Evolutionary conservation across 2,113 vertebrate species (phyloP).

Genomic region (Leuciscus idus): DNA sequence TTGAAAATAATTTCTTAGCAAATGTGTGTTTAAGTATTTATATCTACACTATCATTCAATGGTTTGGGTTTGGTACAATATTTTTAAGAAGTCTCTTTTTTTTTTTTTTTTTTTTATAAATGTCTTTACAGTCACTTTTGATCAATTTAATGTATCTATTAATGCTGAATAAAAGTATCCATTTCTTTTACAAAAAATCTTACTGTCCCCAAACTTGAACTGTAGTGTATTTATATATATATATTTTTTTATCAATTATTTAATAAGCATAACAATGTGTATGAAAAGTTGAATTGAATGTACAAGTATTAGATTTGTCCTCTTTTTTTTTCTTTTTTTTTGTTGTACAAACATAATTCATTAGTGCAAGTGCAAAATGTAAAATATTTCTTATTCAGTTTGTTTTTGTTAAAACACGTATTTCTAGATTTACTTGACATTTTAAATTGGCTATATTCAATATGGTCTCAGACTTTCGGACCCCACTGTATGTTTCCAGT

Average conservation of each 20-base stretch:
- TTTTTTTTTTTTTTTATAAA: no score
- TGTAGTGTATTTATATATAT: no score
- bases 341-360: neutral
- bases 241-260: neutral
- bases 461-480: conserved; percentile 1
- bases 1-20: neutral
- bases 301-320: neutral
- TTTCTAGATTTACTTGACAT: neutral
- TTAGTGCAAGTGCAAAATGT: neutral
- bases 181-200: no score
- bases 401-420: conserved; percentile 4
- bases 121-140: no score
- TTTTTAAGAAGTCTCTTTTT: no score
- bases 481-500: neutral
- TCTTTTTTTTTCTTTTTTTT: neutral
- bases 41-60: no score
- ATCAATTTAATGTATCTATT: no score
- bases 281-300: neutral
- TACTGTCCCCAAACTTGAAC: no score
- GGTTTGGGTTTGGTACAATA: no score
- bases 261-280: neutral
- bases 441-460: neutral
- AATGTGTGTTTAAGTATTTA: neutral
- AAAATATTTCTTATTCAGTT: neutral
- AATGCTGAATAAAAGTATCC: no score